These are phyloP conservation scores for Aramus guarauna DNA, from an alignment of 2,113 vertebrate genomes.

Conservation along the genomic window DNA sequence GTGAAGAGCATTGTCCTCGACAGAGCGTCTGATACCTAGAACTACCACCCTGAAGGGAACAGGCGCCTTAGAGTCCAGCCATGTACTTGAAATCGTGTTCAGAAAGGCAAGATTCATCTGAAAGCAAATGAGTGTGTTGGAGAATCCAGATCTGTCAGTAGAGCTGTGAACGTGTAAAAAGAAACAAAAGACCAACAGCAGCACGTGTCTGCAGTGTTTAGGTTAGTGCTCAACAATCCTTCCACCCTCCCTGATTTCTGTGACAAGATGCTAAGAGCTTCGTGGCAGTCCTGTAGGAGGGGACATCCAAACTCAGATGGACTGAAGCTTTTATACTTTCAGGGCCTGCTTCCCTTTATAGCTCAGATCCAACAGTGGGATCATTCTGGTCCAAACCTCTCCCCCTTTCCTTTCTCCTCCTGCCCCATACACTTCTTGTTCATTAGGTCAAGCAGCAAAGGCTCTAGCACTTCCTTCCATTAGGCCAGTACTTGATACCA, in stretches of 20 bases:
- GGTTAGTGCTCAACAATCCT: not conserved
- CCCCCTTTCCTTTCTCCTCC: not conserved
- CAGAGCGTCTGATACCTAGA: not conserved
- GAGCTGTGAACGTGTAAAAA: not conserved
- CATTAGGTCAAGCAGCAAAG: not conserved
- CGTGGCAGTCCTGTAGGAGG: not conserved
- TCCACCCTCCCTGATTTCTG: not conserved
- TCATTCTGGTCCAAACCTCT: not conserved
- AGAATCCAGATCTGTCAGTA: not conserved
- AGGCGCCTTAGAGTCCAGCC: not conserved
- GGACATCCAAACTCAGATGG: not conserved
- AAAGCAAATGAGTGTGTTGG: not conserved
- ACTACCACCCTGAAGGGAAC: not conserved
- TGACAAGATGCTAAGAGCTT: not conserved
- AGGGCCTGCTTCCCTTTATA: not conserved
- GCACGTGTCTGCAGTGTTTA: fast-evolving
- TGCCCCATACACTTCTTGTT: not conserved
- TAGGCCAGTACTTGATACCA: not conserved
- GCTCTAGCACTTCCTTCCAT: not conserved
- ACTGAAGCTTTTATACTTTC: not conserved
- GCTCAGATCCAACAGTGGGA: not conserved
- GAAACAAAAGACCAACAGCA: not conserved
- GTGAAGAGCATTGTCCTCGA: not conserved
- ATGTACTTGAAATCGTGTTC: not conserved
- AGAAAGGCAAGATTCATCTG: not conserved